Base-by-base conservation (phyloP, 1,140 invertebrate genomes). In the Helicoverpa armigera region DNA sequence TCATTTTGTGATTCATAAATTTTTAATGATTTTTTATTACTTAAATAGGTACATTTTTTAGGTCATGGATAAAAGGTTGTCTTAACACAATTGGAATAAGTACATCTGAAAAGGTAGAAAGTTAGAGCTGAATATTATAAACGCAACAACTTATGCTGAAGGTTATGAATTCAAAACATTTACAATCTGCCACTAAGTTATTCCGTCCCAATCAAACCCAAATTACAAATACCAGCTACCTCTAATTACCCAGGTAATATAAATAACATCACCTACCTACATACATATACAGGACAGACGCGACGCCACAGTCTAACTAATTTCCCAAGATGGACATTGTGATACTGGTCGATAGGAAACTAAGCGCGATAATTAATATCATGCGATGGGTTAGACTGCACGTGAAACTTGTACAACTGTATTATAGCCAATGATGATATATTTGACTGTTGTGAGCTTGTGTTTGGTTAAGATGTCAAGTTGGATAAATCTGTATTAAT, bases 321-420 rank as follows among this genome's bases (percentile, higher is more conserved):
- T 77, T 65, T 77, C 75, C 75, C 75, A 77, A 77, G 75, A 67
- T 65, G 61, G 75, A 77, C 75, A 77, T 77, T 77, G 75, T 77
- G 53, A 61, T 61, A 77, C 50, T 77, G 61, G 18, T 67, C 75
- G 61, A 77, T 77, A 77, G 50, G 48, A 67, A 58, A 74, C 72
- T 74, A 35, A 51, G 58, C 72, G 72, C 72, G 54, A 60, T 77
- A 77, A 77, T 77, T 63, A 77, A 77, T 77, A 77, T 61, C 60
- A 77, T 54, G 65, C 61, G 54, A 67, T 50, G 58, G 56, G 29
- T 18, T 72, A 50, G 53, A 18, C 16, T 29, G 23, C 12, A 58
- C 53, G 53, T 23, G 2, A 51, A 73, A 73, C 53, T 73, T 58
- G 23, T 31, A 9, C 29, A 12, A 18, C 29, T 18, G 18, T 56